phyloP scores from a whole-genome alignment of 2,797 vertebrate genomes.

The Clarias pachynema region DNA sequence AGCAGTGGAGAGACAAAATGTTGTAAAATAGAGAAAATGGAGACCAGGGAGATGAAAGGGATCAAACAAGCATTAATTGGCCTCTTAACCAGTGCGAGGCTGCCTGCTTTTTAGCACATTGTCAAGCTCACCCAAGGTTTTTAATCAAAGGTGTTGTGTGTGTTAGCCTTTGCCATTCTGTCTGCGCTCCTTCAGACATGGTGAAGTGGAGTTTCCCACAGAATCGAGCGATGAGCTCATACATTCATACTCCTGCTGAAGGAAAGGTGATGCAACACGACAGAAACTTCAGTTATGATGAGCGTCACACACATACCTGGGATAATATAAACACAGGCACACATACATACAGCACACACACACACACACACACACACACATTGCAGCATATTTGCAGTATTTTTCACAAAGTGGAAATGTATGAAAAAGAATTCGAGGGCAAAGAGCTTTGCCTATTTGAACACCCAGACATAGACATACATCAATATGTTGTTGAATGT shows the following conservation, averaged over 20 bases:
- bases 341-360: not conserved
- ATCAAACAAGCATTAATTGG: constrained; percentile 37
- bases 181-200: constrained; percentile 5
- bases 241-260: constrained; percentile 15
- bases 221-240: constrained; percentile 33
- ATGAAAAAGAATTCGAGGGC: constrained; percentile 13
- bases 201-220: constrained; percentile 38
- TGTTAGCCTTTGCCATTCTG: constrained; percentile 4
- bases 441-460: not conserved
- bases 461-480: not conserved
- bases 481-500: not conserved
- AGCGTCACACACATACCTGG: not conserved
- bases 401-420: constrained; percentile 1
- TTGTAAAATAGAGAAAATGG: constrained; percentile 10
- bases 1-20: not conserved
- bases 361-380: not conserved
- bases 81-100: constrained; percentile 21
- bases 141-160: not conserved
- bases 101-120: constrained; percentile 28
- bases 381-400: constrained; percentile 23
- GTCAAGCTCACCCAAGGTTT: constrained; percentile 13
- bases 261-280: constrained; percentile 44
- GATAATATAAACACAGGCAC: constrained; percentile 3
- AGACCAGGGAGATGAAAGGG: constrained; percentile 31
- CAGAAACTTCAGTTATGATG: constrained; percentile 37